phyloP scores from a whole-genome alignment of 2,888 invertebrate species.

The Camptogramma bilineatum region DNA sequence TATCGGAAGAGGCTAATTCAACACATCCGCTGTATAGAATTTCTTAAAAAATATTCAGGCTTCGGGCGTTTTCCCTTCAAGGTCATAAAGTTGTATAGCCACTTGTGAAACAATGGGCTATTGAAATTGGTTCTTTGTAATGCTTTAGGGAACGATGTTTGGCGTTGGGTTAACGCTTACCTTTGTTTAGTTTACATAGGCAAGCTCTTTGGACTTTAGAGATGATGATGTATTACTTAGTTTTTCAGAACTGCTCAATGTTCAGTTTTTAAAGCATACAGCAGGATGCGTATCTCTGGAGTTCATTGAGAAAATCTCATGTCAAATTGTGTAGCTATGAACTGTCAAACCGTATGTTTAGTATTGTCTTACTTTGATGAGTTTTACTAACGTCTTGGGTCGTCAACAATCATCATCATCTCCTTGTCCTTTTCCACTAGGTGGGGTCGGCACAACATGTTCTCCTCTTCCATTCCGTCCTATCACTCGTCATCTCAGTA shows the following conservation, averaged over 20 bases:
- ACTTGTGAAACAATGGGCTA: conserved; percentile 63
- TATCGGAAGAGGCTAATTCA: conserved; percentile 32
- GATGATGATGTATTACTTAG: not conserved
- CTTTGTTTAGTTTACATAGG: conserved; percentile 11
- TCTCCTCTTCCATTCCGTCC: too few relatives aligned
- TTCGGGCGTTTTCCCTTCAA: conserved; percentile 49
- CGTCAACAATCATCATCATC: too few relatives aligned
- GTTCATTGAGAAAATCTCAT: too few relatives aligned
- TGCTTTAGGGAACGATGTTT: conserved; percentile 41
- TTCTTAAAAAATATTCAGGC: conserved; percentile 36
- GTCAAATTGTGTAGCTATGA: too few relatives aligned
- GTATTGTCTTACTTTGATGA: too few relatives aligned
- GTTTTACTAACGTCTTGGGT: too few relatives aligned
- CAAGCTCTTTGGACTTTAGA: not conserved
- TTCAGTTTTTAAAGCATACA: too few relatives aligned
- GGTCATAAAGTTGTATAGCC: conserved; percentile 56
- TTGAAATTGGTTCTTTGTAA: conserved; percentile 60
- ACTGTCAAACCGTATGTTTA: too few relatives aligned
- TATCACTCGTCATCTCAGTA: too few relatives aligned
- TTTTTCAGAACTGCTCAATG: not conserved
- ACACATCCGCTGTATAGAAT: conserved; percentile 29
- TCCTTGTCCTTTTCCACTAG: too few relatives aligned
- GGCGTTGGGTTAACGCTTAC: conserved; percentile 19
- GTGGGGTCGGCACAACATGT: too few relatives aligned
- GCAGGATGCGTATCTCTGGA: too few relatives aligned